Conservation (phyloP, 2,888 invertebrate species). For the Leucoptera coffeella region DNA sequence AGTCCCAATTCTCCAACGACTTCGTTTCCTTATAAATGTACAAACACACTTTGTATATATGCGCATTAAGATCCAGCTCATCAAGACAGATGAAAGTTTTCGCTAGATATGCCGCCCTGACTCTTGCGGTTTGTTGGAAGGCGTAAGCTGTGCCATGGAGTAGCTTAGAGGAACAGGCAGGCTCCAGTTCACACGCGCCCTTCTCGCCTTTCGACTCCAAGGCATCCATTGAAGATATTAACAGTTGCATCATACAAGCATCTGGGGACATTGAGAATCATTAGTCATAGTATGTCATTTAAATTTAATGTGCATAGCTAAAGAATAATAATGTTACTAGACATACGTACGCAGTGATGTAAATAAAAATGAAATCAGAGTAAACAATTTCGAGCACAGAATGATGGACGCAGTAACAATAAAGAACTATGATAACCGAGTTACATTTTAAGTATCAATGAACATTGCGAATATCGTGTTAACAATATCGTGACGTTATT, state of each 20-base stretch:
- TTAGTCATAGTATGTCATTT: too few relatives aligned
- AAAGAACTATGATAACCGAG: too few relatives aligned
- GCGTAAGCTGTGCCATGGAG: slow-evolving; percentile 34
- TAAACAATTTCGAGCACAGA: too few relatives aligned
- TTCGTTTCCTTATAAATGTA: slow-evolving; percentile 41
- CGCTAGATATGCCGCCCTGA: slow-evolving; percentile 23
- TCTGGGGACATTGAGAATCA: slow-evolving; percentile 21
- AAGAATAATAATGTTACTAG: too few relatives aligned
- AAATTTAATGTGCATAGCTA: too few relatives aligned
- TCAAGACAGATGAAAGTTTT: slow-evolving; percentile 37
- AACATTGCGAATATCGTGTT: too few relatives aligned
- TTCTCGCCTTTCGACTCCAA: slow-evolving; percentile 28
- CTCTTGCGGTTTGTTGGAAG: slow-evolving; percentile 33
- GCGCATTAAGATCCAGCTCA: slow-evolving; percentile 24
- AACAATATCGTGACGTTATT: too few relatives aligned
- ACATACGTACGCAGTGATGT: too few relatives aligned
- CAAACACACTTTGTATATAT: slow-evolving; percentile 38
- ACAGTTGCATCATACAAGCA: slow-evolving; percentile 40
- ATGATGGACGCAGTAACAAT: too few relatives aligned
- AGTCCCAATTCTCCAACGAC: slow-evolving; percentile 37
- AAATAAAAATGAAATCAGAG: too few relatives aligned
- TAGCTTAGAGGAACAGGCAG: slow-evolving; percentile 29
- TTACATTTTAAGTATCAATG: too few relatives aligned
- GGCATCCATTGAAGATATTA: slow-evolving; percentile 38
- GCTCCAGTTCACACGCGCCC: slow-evolving; percentile 23